phyloP scores from a whole-genome alignment of 1,140 invertebrate species.

The Musca domestica region DNA sequence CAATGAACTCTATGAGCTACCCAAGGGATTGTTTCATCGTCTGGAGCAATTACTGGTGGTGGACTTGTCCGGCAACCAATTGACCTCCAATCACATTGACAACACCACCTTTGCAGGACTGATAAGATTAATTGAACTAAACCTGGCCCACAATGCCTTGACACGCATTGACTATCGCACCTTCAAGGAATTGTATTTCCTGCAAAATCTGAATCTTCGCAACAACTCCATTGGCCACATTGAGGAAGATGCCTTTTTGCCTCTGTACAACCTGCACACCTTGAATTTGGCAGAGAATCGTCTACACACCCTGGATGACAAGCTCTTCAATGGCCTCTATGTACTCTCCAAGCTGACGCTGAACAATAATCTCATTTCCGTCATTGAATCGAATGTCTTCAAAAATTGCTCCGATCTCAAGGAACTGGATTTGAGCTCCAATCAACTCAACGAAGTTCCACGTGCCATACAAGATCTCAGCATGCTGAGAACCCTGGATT shows the following conservation, averaged over 20 bases:
- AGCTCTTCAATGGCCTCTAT: constrained; percentile 80
- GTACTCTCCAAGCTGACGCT: constrained; percentile 80
- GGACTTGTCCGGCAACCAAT: constrained; percentile 82
- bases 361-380: constrained; percentile 80
- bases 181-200: constrained; percentile 82
- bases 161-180: constrained; percentile 78
- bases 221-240: constrained; percentile 85
- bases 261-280: constrained; percentile 82
- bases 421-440: constrained; percentile 84
- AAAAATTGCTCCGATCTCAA: constrained; percentile 87
- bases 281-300: constrained; percentile 82
- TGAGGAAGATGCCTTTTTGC: constrained; percentile 81
- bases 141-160: constrained; percentile 80
- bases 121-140: constrained; percentile 78
- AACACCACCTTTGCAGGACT: constrained; percentile 80
- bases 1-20: constrained; percentile 76
- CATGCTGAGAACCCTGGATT: constrained; percentile 80
- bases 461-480: constrained; percentile 77
- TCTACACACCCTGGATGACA: constrained; percentile 74
- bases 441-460: constrained; percentile 77
- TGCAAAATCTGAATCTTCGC: constrained; percentile 83
- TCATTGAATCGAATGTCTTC: constrained; percentile 79
- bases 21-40: constrained; percentile 77
- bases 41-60: constrained; percentile 80
- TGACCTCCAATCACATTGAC: constrained; percentile 78